phyloP scores from a whole-genome alignment of 2,113 vertebrate species.

The Cyrtonyx montezumae region DNA sequence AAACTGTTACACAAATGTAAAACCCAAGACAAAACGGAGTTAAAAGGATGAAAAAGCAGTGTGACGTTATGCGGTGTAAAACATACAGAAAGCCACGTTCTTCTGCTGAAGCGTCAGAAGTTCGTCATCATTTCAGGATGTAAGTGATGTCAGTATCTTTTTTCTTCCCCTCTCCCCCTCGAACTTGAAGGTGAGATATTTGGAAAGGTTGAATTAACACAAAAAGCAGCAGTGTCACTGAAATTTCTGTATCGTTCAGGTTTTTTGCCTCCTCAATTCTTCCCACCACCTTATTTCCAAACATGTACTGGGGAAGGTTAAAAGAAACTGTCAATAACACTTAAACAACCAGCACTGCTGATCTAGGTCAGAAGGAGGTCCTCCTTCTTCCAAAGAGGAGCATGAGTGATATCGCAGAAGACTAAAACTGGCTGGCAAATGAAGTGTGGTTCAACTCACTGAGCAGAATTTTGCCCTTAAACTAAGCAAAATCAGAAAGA shows the following conservation, averaged over 20 bases:
- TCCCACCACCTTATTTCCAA: background rate
- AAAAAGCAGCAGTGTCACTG: background rate
- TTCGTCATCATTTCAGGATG: background rate
- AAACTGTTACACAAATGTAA: constrained; percentile 25
- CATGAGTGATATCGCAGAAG: background rate
- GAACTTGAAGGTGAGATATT: background rate
- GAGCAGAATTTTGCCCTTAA: background rate
- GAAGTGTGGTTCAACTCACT: background rate
- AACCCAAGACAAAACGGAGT: background rate
- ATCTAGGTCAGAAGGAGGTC: background rate
- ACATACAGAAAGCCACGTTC: constrained; percentile 3
- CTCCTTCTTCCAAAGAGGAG: background rate
- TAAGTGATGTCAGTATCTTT: background rate
- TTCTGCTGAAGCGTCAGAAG: background rate
- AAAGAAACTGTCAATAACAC: background rate
- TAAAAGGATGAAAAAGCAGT: constrained; percentile 32
- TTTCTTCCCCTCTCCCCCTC: background rate
- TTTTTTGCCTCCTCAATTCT: background rate
- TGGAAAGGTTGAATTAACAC: background rate
- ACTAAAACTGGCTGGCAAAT: background rate
- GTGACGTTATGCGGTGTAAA: background rate
- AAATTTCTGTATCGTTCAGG: background rate
- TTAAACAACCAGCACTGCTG: background rate
- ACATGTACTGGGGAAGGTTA: background rate
- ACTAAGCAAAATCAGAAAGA: background rate